These are phyloP conservation scores for Cheilosia soror DNA, from an alignment of 2,888 invertebrate genomes.

Conservation along the genomic window DNA sequence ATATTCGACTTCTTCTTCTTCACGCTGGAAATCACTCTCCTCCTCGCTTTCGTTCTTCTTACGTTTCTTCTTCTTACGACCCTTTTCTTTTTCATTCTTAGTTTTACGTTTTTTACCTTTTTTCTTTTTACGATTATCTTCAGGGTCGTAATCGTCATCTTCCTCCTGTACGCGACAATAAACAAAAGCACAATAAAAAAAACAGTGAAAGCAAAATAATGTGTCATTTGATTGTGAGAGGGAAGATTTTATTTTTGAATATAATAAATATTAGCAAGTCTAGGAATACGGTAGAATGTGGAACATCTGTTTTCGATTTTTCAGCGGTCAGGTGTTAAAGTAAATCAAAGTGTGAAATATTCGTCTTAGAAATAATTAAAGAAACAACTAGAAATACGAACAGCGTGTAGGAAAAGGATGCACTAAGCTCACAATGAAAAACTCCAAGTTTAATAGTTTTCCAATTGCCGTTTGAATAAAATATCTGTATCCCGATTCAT, in stretches of 20 bases:
- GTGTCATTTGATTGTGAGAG: slow-evolving; percentile 37
- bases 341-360: neutral
- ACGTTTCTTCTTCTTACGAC: slow-evolving; percentile 97
- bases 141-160: slow-evolving; percentile 95
- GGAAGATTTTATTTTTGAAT: slow-evolving; percentile 37
- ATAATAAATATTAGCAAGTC: slow-evolving; percentile 64
- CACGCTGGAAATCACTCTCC: slow-evolving; percentile 91
- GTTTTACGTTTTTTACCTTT: slow-evolving; percentile 98
- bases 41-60: slow-evolving; percentile 96
- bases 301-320: slow-evolving; percentile 20
- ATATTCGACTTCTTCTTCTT: slow-evolving; percentile 89
- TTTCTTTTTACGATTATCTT: slow-evolving; percentile 93
- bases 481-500: too few species aligned
- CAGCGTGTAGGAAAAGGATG: too few species aligned
- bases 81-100: slow-evolving; percentile 95
- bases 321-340: neutral
- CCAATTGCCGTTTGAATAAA: too few species aligned
- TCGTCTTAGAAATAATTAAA: neutral
- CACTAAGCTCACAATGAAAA: too few species aligned
- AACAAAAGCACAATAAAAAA: slow-evolving; percentile 39
- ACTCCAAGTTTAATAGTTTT: too few species aligned
- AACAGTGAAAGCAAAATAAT: slow-evolving; percentile 44
- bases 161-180: slow-evolving; percentile 80
- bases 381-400: too few species aligned
- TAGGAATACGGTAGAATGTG: slow-evolving; percentile 45